These are phyloP conservation scores for Notolabrus celidotus DNA, from an alignment of 2,797 vertebrate species.

Conservation along the genomic window DNA sequence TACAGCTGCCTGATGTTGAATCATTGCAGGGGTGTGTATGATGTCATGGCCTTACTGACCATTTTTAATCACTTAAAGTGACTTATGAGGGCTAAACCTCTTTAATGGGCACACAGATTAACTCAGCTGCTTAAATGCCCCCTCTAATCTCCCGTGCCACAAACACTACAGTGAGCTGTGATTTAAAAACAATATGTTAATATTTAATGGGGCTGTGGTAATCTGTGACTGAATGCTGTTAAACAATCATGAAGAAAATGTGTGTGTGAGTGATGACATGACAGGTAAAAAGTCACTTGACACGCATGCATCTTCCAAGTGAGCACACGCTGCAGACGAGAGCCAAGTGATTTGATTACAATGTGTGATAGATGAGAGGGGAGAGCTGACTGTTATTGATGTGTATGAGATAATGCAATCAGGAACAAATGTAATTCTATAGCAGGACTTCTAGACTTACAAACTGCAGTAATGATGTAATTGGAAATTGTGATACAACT, in stretches of 20 bases:
- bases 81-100: conserved; percentile 48
- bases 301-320: background rate
- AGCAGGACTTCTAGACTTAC: background rate
- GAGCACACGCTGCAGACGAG: background rate
- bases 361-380: conserved; percentile 44
- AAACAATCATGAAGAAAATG: background rate
- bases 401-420: conserved; percentile 45
- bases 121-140: conserved; percentile 29
- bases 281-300: background rate
- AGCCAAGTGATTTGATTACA: conserved; percentile 59
- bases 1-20: conserved; percentile 15
- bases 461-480: background rate
- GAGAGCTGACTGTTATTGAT: conserved; percentile 39
- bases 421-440: conserved; percentile 27
- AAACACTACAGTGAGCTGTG: conserved; percentile 33
- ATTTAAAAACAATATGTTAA: conserved; percentile 32
- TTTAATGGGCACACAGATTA: conserved; percentile 61
- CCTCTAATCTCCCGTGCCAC: conserved; percentile 37
- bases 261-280: background rate
- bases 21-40: conserved; percentile 19
- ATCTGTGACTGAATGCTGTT: conserved; percentile 19
- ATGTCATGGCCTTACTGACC: conserved; percentile 45
- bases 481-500: background rate
- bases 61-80: conserved; percentile 52
- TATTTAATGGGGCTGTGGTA: conserved; percentile 28